phyloP scores from a whole-genome alignment of 2,797 vertebrate genomes.

The Pseudochirops cupreus region DNA sequence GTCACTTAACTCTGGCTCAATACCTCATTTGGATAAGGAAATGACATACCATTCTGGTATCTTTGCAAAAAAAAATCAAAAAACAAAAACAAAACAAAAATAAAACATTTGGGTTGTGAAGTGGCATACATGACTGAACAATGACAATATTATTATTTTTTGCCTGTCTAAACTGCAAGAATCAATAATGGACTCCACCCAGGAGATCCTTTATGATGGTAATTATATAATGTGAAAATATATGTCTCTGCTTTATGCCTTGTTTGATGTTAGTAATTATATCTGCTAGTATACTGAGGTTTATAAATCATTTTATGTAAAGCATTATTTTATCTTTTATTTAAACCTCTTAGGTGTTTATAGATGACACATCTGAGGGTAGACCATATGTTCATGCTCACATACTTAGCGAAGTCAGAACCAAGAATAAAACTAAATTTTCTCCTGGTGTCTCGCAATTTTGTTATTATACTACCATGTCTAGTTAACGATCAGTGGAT shows the following conservation, averaged over 20 bases:
- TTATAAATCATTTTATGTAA: background rate
- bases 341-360: background rate
- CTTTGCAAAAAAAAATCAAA: background rate
- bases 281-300: background rate
- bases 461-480: background rate
- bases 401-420: background rate
- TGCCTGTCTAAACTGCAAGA: background rate
- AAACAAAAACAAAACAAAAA: too few species aligned
- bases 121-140: background rate
- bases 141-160: background rate
- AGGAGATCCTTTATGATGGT: background rate
- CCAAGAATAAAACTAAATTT: background rate
- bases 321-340: background rate
- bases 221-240: background rate
- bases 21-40: background rate
- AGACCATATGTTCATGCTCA: background rate
- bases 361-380: background rate
- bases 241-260: background rate
- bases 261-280: background rate
- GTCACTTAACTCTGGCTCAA: background rate
- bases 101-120: background rate
- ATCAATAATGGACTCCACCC: background rate
- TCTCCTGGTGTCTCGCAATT: background rate
- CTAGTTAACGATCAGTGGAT: background rate
- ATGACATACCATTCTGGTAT: background rate